Conservation (phyloP, 2,797 vertebrate species). For the Gymnoscopelus microlampas region DNA sequence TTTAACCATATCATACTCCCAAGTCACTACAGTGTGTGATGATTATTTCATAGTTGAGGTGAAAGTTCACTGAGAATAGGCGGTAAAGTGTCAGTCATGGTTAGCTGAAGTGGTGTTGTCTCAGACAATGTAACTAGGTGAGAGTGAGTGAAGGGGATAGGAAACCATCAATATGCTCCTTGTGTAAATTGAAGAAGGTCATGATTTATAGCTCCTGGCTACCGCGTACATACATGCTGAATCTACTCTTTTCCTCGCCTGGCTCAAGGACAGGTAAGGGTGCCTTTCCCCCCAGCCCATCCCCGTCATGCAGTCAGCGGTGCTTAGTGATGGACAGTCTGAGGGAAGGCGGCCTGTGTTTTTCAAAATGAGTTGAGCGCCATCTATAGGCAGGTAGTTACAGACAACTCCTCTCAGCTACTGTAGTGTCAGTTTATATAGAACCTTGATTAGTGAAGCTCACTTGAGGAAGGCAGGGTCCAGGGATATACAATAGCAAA, state of each 20-base stretch:
- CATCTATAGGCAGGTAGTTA: constrained; percentile 65
- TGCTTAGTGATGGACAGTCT: constrained; percentile 70
- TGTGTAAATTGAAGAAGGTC: constrained; percentile 80
- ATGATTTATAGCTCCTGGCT: constrained; percentile 77
- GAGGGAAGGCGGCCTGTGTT: not conserved
- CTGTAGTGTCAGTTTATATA: not conserved
- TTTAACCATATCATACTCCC: not conserved
- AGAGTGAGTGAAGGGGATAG: constrained; percentile 77
- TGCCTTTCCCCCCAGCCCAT: constrained; percentile 69
- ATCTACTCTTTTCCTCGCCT: constrained; percentile 70
- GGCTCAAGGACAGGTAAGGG: constrained; percentile 81
- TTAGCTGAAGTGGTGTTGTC: constrained; percentile 71
- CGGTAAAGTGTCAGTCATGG: constrained; percentile 75
- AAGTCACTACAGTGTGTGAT: constrained; percentile 24
- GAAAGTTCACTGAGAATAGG: constrained; percentile 64
- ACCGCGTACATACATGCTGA: constrained; percentile 74
- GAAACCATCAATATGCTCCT: constrained; percentile 80
- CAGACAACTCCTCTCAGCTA: constrained; percentile 15
- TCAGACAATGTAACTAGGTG: constrained; percentile 72
- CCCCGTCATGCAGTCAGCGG: constrained; percentile 57
- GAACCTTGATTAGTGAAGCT: not conserved
- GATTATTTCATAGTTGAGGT: constrained; percentile 67
- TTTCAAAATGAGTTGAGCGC: constrained; percentile 72
- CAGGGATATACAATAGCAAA: not conserved
- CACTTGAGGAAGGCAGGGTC: not conserved